Evolutionary conservation across 2,113 vertebrate genomes (phyloP).

Genomic region (Chrysochloris asiatica): DNA sequence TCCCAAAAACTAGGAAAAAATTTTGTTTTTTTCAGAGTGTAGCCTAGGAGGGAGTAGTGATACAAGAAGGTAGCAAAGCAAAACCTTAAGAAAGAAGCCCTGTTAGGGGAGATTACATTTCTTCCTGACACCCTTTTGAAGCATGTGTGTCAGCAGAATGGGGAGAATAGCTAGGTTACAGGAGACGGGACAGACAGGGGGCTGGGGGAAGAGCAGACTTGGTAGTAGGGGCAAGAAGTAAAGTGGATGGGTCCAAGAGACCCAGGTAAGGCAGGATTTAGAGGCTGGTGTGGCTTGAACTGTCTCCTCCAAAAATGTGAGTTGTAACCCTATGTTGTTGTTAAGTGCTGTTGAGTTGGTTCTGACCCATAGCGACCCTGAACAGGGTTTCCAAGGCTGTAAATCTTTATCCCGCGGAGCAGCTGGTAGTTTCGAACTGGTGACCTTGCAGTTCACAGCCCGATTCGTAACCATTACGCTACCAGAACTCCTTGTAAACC

Average conservation of each 20-base stretch:
- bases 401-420: no score
- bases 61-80: not conserved
- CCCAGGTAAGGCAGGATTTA: not conserved
- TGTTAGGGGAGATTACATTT: not conserved
- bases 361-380: no score
- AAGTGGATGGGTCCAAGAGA: not conserved
- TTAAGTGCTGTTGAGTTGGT: no score
- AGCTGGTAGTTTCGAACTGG: no score
- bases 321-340: no score
- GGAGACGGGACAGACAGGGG: not conserved
- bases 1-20: no score
- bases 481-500: no score
- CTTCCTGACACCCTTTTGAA: not conserved
- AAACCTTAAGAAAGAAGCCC: no score
- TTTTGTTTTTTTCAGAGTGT: not conserved
- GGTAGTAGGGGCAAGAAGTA: not conserved
- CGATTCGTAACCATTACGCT: not conserved
- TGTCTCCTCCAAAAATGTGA: not conserved
- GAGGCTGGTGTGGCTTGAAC: not conserved
- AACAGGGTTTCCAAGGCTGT: no score
- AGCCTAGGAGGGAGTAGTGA: not conserved
- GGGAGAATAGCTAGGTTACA: not conserved
- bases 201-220: not conserved
- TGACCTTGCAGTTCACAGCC: no score
- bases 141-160: not conserved